These are phyloP conservation scores for Nomada ruficornis DNA, from an alignment of 2,888 invertebrate species.

Conservation along the genomic window DNA sequence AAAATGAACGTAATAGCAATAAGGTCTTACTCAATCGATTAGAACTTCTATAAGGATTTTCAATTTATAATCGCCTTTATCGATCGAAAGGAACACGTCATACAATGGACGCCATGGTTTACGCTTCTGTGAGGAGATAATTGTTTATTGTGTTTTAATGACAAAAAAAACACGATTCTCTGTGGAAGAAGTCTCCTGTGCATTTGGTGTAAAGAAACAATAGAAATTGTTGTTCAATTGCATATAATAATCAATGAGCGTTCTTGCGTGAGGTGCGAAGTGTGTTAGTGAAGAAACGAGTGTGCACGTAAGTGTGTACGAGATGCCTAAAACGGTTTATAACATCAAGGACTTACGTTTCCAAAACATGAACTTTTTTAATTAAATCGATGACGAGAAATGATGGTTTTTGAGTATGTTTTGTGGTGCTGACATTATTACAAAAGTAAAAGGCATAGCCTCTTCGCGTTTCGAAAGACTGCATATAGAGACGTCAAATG, in stretches of 20 bases:
- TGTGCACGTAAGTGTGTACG: constrained; percentile 82
- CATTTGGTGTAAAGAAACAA: constrained; percentile 42
- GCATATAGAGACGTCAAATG: constrained; percentile 56
- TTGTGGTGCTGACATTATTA: constrained; percentile 68
- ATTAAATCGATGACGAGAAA: constrained; percentile 52
- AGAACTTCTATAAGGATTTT: constrained; percentile 29
- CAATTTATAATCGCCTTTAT: constrained; percentile 37
- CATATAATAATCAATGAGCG: constrained; percentile 51
- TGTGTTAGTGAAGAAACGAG: constrained; percentile 79
- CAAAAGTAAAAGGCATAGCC: constrained; percentile 58
- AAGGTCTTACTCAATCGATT: background rate
- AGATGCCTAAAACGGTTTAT: constrained; percentile 75
- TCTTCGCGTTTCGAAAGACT: constrained; percentile 55
- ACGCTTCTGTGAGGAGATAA: constrained; percentile 46
- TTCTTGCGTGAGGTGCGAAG: constrained; percentile 79
- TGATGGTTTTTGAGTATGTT: constrained; percentile 64
- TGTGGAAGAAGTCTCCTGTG: constrained; percentile 46
- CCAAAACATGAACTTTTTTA: constrained; percentile 67
- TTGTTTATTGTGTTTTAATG: constrained; percentile 60
- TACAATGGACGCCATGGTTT: constrained; percentile 64
- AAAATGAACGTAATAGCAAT: background rate
- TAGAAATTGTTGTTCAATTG: constrained; percentile 38
- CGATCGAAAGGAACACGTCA: constrained; percentile 63
- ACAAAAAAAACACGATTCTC: constrained; percentile 24
- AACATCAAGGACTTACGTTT: constrained; percentile 63